Evolutionary conservation across 2,113 vertebrate species (phyloP).

Genomic region (Mormyrus iriodes): DNA sequence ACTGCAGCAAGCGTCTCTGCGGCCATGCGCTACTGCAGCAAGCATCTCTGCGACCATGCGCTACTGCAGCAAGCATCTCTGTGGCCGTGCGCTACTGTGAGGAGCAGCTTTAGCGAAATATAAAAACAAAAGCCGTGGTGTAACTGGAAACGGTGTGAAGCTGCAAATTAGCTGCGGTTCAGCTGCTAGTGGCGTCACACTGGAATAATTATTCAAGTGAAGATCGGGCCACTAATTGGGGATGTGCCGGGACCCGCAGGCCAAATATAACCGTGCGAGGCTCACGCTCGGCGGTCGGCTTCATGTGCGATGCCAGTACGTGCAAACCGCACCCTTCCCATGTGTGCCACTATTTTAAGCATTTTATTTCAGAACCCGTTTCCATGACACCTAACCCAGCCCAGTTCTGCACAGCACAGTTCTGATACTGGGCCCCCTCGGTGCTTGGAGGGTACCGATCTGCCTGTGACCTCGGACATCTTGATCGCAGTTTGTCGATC

Average conservation of each 20-base stretch:
- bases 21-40: too few relatives aligned
- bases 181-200: neutral
- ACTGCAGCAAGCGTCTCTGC: too few relatives aligned
- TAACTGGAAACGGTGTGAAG: constrained; percentile 11
- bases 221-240: neutral
- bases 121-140: neutral
- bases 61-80: too few relatives aligned
- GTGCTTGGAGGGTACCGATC: neutral
- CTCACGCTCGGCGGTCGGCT: neutral
- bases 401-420: neutral
- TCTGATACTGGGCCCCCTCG: neutral
- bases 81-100: neutral
- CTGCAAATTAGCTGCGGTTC: constrained; percentile 8
- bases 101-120: neutral
- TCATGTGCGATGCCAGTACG: neutral
- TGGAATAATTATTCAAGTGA: neutral
- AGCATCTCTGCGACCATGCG: too few relatives aligned
- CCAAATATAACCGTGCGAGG: neutral
- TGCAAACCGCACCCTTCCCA: neutral
- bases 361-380: neutral
- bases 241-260: neutral
- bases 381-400: neutral
- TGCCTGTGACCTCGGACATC: too few relatives aligned
- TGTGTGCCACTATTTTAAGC: neutral
- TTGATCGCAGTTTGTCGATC: too few relatives aligned